Base-by-base conservation (phyloP, 2,113 vertebrate species). In the Protobothrops mucrosquamatus region DNA sequence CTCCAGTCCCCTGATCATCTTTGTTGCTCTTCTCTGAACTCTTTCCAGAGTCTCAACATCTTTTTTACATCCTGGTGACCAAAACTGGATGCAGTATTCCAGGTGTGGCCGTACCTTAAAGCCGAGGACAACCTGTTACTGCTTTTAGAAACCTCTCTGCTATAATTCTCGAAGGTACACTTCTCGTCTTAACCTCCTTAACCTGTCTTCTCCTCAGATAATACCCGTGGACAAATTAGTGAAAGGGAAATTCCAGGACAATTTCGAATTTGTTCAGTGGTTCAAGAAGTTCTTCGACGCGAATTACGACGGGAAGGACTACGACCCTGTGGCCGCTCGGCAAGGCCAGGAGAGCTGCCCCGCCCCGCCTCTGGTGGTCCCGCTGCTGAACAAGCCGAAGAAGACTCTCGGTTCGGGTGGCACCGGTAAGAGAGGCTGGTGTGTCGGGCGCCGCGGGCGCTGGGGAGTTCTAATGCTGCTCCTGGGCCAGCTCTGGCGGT, bases 181-280 rank as follows among this genome's bases (percentile, higher is more conserved):
- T 12, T 87, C 91, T 59, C 9, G 3, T 43, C 15, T 46, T 0
- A 87, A 55, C 54, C 18, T 5, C 56, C n/a, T 87, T 24, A 46
- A 93, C 48, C 92, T 89, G 88, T 48, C 8, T 34, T 48, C 8
- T 34, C 48, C 90, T 91, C 23, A 98, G 98, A 98, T 98, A 96
- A 98, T 98, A 96, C 98, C 98, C 52, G 98, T 99, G 95, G 98
- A 98, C 87, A 97, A 98, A 90, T 97, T 99, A 94, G 97, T 99
- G 94, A 98, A 98, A 95, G 98, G 99, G 94, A 98, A 99, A 95
- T 98, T 98, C 96, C 98, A 98, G 95, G 97, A 98, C 93, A 99
- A 98, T 97, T 98, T 99, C 95, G 97, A 98, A 92, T 98, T 98
- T 59, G 96, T 99, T 94, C 99, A 99, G 92, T 99, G 99, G 99